Evolutionary conservation across 2,797 vertebrate genomes (phyloP), one percentile per base, ranked within the genome.

Genomic region (Malacoctenus gilli): DNA sequence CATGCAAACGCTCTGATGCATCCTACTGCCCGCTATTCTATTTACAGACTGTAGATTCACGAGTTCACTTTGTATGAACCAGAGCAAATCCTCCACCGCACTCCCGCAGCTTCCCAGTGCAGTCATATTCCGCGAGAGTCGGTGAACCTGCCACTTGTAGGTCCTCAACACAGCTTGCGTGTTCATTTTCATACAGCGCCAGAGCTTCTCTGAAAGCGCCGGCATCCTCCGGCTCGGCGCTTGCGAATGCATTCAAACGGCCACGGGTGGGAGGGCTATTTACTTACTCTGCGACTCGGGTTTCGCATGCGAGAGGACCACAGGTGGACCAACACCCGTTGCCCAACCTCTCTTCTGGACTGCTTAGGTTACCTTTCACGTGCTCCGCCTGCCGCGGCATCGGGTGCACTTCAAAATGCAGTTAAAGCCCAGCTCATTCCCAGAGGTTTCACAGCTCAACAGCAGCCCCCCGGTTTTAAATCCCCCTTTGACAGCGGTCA

Each of bases 291-390:
- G 2, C 0, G 14, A 59, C 71, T 78, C 43, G 10, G 20, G 23
- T 83, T 79, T 75, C 83, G 56, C 40, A 73, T 78, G 69, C 42
- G 53, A 42, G 57, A 78, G 74, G 38, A 16, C 28, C 22, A 23
- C 16, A 30, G 39, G 42, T 36, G 25, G 13, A 19, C 37, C 34
- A 1, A 8, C 21, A 28, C 23, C 14, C 5, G 25, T 78, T 81
- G 72, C 73, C 14, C 56, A 81, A 68, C 62, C 40, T 9, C 40
- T 42, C 38, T 23, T 2, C 12, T 13, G 15, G 2, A 9, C 32
- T 7, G 12, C 70, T 77, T 1, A 0, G 15, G 61, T 75, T 60
- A 61, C 68, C 22, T 15, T 32, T 69, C 63, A 60, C 35, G 2
- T 46, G 64, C 21, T 46, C 14, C 10, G 30, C 15, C 30, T 8